phyloP scores from a whole-genome alignment of 2,888 invertebrate genomes.

The Eilema depressum region DNA sequence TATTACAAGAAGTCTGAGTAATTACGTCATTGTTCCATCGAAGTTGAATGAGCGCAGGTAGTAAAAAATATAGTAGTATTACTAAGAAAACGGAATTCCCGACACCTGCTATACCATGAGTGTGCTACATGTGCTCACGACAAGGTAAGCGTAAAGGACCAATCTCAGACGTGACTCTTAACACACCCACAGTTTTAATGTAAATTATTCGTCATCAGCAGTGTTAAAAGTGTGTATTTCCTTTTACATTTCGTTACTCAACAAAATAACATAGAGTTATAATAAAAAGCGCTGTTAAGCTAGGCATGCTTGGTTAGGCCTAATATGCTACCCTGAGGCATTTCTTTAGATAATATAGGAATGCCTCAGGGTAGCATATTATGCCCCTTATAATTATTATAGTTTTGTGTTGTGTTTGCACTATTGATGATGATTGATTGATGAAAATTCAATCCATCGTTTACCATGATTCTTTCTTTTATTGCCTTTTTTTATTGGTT shows the following conservation, averaged over 20 bases:
- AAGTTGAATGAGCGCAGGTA: not conserved
- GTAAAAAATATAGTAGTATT: not conserved
- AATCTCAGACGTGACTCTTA: conserved; percentile 24
- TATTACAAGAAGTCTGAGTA: not conserved
- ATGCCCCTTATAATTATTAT: not conserved
- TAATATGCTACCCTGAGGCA: too few species aligned
- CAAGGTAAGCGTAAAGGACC: conserved; percentile 28
- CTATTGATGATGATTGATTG: too few species aligned
- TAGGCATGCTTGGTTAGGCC: too few species aligned
- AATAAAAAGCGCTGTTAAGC: not conserved
- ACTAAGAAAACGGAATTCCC: conserved; percentile 8
- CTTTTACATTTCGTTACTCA: not conserved
- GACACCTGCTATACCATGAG: not conserved
- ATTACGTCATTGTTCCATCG: not conserved
- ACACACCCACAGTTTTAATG: conserved; percentile 19
- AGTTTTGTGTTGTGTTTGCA: too few species aligned
- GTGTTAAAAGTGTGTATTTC: not conserved
- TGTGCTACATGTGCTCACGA: conserved; percentile 1
- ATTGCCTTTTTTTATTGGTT: too few species aligned
- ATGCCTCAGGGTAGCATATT: not conserved
- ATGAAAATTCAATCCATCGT: too few species aligned
- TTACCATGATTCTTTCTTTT: too few species aligned
- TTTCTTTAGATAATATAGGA: too few species aligned
- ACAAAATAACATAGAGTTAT: not conserved
- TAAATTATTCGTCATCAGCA: conserved; percentile 21